A percentile compares a stretch with the other conserved stretches of the same genome.
Conservation (phyloP, 2,888 invertebrate genomes). For the Phengaris arion region DNA sequence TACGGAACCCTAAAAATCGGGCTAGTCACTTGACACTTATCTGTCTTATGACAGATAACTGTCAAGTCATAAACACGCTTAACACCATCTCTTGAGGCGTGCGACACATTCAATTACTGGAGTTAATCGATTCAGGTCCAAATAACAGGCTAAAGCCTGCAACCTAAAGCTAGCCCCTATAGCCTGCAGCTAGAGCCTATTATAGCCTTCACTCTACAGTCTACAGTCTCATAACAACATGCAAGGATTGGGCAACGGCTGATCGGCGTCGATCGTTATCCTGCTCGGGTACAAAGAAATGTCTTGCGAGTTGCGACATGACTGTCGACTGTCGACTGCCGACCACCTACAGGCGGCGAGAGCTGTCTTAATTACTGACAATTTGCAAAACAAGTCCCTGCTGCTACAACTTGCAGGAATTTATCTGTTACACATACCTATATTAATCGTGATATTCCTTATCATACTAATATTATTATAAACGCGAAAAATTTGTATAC, state of each 20-base stretch:
- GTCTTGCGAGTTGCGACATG: background rate
- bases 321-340: background rate
- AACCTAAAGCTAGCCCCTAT: background rate
- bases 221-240: background rate
- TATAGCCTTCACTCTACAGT: background rate
- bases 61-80: background rate
- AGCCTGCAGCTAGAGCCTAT: background rate
- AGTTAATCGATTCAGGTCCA: constrained; percentile 5
- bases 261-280: constrained; percentile 15
- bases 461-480: too few relatives aligned
- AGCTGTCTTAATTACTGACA: constrained; percentile 8
- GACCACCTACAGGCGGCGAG: constrained; percentile 14
- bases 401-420: background rate
- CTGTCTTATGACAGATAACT: background rate
- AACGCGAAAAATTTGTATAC: too few relatives aligned
- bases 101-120: constrained; percentile 8
- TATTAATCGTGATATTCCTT: too few relatives aligned
- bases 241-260: background rate
- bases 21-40: background rate
- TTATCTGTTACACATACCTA: background rate
- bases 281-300: background rate
- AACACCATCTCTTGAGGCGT: background rate
- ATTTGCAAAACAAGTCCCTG: background rate
- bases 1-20: background rate
- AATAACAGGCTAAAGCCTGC: background rate